These are phyloP conservation scores for Lordiphosa stackelbergi DNA, from an alignment of 1,140 invertebrate species.

Conservation along the genomic window DNA sequence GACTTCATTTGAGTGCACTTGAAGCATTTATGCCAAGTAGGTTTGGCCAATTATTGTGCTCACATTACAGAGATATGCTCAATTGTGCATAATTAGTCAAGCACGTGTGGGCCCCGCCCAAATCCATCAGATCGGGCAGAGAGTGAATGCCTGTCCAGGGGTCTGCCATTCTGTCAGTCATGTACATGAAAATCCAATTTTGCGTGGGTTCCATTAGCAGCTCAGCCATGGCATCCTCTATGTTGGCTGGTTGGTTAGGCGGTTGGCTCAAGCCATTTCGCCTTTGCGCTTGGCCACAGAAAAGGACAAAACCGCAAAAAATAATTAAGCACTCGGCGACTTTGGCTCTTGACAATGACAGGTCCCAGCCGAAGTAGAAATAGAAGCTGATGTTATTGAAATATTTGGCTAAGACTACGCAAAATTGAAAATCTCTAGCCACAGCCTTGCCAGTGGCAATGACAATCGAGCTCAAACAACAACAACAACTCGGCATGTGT, in stretches of 20 bases:
- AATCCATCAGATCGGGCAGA: constrained; percentile 41
- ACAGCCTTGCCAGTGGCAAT: constrained; percentile 21
- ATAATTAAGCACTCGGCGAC: constrained; percentile 70
- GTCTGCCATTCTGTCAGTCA: constrained; percentile 31
- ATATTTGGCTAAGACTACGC: constrained; percentile 48
- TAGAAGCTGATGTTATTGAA: constrained; percentile 48
- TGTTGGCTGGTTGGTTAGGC: constrained; percentile 8
- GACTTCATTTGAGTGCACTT: constrained; percentile 35
- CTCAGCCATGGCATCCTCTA: constrained; percentile 8
- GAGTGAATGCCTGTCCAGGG: constrained; percentile 1
- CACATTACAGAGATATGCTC: constrained; percentile 63
- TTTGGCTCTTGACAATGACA: constrained; percentile 64
- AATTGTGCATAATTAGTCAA: constrained; percentile 70
- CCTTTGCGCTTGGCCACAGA: constrained; percentile 36
- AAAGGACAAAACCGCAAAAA: constrained; percentile 66
- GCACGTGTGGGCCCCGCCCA: constrained; percentile 61
- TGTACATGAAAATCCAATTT: constrained; percentile 74
- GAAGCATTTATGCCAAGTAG: constrained; percentile 36
- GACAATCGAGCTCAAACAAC: constrained; percentile 17
- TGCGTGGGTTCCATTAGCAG: constrained; percentile 68
- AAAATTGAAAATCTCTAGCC: constrained; percentile 52
- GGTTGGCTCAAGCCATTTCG: constrained; percentile 58
- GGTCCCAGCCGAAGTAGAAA: constrained; percentile 16
- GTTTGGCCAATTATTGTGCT: constrained; percentile 63
- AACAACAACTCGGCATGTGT: constrained; percentile 25